Percentiles rank a stretch among this genome's conserved stretches.
phyloP scores from a whole-genome alignment of 1,140 invertebrate species.

The Holcopasites calliopsidis region DNA sequence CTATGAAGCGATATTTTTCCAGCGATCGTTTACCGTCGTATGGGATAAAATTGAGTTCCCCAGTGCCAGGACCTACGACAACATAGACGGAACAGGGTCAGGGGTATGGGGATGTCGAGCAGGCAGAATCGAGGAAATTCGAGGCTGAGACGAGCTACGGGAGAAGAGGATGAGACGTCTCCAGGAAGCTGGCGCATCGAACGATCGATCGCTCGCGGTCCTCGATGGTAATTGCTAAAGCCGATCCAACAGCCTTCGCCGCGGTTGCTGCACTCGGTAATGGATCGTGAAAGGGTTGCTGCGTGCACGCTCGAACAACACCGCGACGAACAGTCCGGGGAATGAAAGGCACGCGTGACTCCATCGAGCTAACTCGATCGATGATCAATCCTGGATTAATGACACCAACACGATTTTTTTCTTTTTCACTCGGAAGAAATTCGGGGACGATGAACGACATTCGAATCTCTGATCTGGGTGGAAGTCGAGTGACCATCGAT shows the following conservation, averaged over 20 bases:
- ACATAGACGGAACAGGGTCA: constrained; percentile 3
- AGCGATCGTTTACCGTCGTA: background rate
- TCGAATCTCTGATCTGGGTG: background rate
- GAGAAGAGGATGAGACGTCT: constrained; percentile 12
- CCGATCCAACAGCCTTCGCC: constrained; percentile 11
- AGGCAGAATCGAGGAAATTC: background rate
- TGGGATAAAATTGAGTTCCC: background rate
- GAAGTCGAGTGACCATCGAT: background rate
- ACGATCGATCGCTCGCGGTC: constrained; percentile 45
- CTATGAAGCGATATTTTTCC: background rate
- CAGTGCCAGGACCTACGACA: background rate
- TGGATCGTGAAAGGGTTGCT: constrained; percentile 22
- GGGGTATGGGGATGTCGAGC: background rate
- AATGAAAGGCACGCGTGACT: constrained; percentile 25
- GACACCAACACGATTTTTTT: too few species aligned
- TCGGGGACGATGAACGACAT: background rate
- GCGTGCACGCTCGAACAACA: background rate
- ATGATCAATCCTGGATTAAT: background rate
- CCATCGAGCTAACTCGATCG: background rate
- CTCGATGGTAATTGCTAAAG: constrained; percentile 45
- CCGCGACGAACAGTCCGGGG: constrained; percentile 7
- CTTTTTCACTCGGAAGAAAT: too few species aligned
- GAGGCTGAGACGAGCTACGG: background rate
- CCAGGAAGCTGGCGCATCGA: constrained; percentile 14
- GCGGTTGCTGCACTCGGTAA: background rate